A percentile compares a stretch with the other conserved stretches of the same genome.
Evolutionary conservation across 2,888 invertebrate species (phyloP).

Genomic region (Orthosia gracilis): DNA sequence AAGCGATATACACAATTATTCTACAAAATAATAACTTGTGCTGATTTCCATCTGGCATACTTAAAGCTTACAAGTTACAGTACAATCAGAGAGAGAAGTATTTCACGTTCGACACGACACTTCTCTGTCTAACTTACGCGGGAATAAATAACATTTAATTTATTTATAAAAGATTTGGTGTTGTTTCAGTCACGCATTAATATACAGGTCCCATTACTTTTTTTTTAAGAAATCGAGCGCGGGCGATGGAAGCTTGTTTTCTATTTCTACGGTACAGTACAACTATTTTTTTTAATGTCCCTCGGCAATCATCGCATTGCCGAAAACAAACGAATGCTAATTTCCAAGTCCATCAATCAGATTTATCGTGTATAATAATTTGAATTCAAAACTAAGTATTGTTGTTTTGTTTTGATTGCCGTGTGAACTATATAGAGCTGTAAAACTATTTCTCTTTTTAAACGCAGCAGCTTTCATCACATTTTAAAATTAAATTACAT

Average conservation of each 20-base stretch:
- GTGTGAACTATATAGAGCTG: too few species aligned
- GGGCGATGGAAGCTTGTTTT: slow-evolving; percentile 68
- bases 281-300: too few species aligned
- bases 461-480: too few species aligned
- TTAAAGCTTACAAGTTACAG: slow-evolving; percentile 59
- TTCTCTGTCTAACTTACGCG: slow-evolving; percentile 57
- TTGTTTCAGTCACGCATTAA: slow-evolving; percentile 84
- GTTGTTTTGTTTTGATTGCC: too few species aligned
- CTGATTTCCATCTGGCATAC: slow-evolving; percentile 56
- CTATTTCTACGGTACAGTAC: slow-evolving; percentile 58
- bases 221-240: slow-evolving; percentile 68
- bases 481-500: too few species aligned
- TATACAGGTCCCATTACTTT: slow-evolving; percentile 83
- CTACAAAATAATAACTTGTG: slow-evolving; percentile 56
- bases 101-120: slow-evolving; percentile 46
- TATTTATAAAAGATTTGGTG: slow-evolving; percentile 84
- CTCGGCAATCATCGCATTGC: too few species aligned
- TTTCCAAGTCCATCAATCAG: too few species aligned
- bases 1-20: slow-evolving; percentile 36
- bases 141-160: slow-evolving; percentile 61
- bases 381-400: too few species aligned
- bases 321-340: too few species aligned
- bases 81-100: slow-evolving; percentile 58
- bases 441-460: too few species aligned
- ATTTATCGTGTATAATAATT: too few species aligned